Conservation (phyloP, 2,888 invertebrate species). For the Watsonalla binaria region DNA sequence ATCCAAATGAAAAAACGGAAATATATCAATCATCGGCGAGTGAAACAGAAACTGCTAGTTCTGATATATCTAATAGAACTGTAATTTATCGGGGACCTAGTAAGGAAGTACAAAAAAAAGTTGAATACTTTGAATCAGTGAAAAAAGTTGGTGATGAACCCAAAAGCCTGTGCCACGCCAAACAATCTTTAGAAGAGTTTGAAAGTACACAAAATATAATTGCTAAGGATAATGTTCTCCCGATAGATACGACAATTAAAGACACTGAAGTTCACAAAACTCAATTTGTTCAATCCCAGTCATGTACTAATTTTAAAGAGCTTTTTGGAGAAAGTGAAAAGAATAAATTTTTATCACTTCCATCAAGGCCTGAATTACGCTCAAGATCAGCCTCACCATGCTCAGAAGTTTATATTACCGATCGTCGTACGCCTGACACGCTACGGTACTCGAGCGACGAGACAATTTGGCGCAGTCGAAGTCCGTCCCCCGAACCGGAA, state of each 20-base stretch:
- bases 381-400: slow-evolving; percentile 75
- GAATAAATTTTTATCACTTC: slow-evolving; percentile 78
- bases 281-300: slow-evolving; percentile 79
- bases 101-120: slow-evolving; percentile 84
- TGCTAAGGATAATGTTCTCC: slow-evolving; percentile 9
- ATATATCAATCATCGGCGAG: slow-evolving; percentile 74
- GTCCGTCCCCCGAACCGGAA: slow-evolving; percentile 85
- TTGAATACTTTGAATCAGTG: slow-evolving; percentile 88
- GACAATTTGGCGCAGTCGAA: slow-evolving; percentile 83
- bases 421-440: slow-evolving; percentile 73
- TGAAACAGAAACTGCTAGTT: slow-evolving; percentile 85
- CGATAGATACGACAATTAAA: slow-evolving; percentile 19
- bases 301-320: slow-evolving; percentile 87
- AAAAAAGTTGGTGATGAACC: slow-evolving; percentile 71
- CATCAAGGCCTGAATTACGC: slow-evolving; percentile 61
- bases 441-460: slow-evolving; percentile 80
- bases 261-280: slow-evolving; percentile 39
- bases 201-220: slow-evolving; percentile 43
- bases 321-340: slow-evolving; percentile 87
- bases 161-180: slow-evolving; percentile 72
- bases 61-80: slow-evolving; percentile 84
- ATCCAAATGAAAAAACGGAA: slow-evolving; percentile 49
- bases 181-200: slow-evolving; percentile 72
- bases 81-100: slow-evolving; percentile 80
- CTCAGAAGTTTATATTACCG: slow-evolving; percentile 66